Evolutionary conservation across 1,140 invertebrate species (phyloP), one percentile per base, ranked within the genome.

Genomic region (Drosophila mojavensis): DNA sequence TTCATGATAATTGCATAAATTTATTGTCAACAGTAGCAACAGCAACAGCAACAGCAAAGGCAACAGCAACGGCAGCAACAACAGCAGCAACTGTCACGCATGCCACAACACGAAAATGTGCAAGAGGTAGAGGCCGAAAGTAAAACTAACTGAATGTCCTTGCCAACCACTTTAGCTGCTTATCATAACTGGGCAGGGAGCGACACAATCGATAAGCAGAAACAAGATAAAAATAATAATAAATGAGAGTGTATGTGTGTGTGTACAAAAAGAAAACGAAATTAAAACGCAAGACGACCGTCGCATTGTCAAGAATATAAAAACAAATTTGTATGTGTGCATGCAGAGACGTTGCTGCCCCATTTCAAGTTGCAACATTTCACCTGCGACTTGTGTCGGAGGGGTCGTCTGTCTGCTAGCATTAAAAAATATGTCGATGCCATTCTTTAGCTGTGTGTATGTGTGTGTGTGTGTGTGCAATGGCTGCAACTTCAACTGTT

Each of bases 191-290:
- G 50, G 68, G 48, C 10, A 33, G 51, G 20, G 39, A 20, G 17
- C 24, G n/a, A 20, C 41, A 39, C 26, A 64, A 77, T 65, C 43
- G 74, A 63, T 63, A 68, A 73, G 68, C 20, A 48, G 10, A 43
- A 56, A 56, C 33, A 53, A 79, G 47, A 83, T 47, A 61, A 73
- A 58, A 24, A 24, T 24, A 24, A 50, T 72, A 79, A 81, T 70
- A 78, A 86, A 78, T 81, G 70, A 63, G 83, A 77, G 20, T 24
- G 20, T 24, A 71, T 75, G 55, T 36, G 33, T 39, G 68, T 75
- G 56, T 50, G 75, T 73, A 50, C 17, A 83, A 80, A 39, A 84
- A 79, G 84, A 83, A 88, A 88, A 89, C 76, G 83, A 86, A 86
- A 86, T 86, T 88, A 83, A 79, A 88, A 88, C 79, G 79, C 64